Evolutionary conservation across 2,797 vertebrate species (phyloP), one percentile per base, ranked within the genome.

Genomic region (Anolis apletophallus): DNA sequence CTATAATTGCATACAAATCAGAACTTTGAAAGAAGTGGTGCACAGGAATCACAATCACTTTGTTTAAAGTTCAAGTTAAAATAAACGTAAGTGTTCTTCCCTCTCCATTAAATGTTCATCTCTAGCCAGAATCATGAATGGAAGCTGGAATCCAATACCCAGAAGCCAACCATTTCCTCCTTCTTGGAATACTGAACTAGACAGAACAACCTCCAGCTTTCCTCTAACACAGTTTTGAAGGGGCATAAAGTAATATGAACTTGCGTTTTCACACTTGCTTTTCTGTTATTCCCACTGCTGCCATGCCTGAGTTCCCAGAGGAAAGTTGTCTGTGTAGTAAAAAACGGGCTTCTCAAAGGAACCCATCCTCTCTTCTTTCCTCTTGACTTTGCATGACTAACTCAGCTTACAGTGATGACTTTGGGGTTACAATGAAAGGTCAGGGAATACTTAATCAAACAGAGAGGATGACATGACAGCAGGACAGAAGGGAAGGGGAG

Each of bases 401-500:
- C 59, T 34, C 46, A 68, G 79, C 29, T n/a, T 36, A 52, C 80
- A 68, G 13, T 23, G 26, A 81, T 68, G 50, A 68, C 54, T 80
- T 61, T 80, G 77, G 77, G 84, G 84, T 85, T 50, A 61, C 72
- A 80, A 64, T 14, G 36, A 68, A 32, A 32, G 82, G 57, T 40
- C 68, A 73, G 8, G 50, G 17, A 26, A 34, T 6, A 40, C 32
- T 29, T 80, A 59, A 81, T 67, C 79, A 78, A 81, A 78, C 46
- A 72, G 80, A 26, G 55, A 32, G 40, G 61, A 16, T 75, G 87
- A 85, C 36, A 76, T 71, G 83, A 85, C 79, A 71, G 50, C 55
- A 8, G 67, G 57, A 54, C 73, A 82, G 80, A 54, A 72, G 74
- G 80, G 84, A 77, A 76, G 13, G 11, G 64, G 32, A 69, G 69